Evolutionary conservation across 1,140 invertebrate species (phyloP).

Genomic region (Brachystomella parvula): DNA sequence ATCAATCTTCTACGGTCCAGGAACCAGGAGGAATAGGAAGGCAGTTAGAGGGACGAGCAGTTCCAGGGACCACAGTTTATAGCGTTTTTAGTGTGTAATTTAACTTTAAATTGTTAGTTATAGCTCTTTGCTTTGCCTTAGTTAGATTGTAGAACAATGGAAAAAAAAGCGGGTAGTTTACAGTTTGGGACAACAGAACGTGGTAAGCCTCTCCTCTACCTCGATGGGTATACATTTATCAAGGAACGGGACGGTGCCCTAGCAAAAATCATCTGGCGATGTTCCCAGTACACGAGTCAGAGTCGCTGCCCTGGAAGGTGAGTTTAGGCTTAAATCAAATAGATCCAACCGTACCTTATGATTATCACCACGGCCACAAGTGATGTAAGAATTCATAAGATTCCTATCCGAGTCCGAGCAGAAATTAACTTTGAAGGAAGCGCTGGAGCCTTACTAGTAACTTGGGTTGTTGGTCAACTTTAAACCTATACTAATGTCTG

Average conservation of each 20-base stretch:
- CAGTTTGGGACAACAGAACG: not conserved
- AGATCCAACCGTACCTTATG: not conserved
- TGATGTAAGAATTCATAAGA: not conserved
- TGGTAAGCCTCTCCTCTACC: not conserved
- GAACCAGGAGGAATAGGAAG: not conserved
- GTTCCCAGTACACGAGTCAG: not conserved
- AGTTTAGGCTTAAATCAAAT: not conserved
- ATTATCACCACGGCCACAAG: not conserved
- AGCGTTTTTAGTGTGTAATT: no score
- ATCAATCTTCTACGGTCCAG: no score
- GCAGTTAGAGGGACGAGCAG: not conserved
- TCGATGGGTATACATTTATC: conserved; percentile 5
- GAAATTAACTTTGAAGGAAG: not conserved
- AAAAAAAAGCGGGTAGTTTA: not conserved
- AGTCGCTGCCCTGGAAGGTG: not conserved
- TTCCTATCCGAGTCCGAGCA: not conserved
- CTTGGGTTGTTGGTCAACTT: not conserved
- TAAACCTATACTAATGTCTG: no score
- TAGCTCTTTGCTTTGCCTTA: no score
- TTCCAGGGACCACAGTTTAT: not conserved
- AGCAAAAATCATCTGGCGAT: not conserved
- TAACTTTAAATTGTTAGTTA: no score
- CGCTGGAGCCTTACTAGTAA: not conserved
- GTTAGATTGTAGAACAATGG: not conserved
- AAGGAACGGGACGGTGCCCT: conserved; percentile 1